A percentile compares a stretch with the other conserved stretches of the same genome.
Conservation (phyloP, 2,113 vertebrate genomes). For the Phyllostomus hastatus region DNA sequence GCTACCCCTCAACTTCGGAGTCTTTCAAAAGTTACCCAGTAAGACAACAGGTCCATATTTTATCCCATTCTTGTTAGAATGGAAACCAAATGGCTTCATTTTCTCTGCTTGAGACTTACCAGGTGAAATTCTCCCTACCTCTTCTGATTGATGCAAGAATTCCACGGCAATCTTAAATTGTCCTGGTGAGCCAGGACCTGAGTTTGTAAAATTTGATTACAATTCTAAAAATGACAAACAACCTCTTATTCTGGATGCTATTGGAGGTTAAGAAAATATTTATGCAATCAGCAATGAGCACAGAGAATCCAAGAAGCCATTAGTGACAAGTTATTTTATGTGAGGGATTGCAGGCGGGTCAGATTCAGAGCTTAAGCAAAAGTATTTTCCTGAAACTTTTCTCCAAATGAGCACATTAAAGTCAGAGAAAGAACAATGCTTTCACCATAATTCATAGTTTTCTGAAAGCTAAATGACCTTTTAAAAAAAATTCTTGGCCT, state of each 20-base stretch:
- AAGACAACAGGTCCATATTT: neutral
- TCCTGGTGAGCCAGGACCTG: neutral
- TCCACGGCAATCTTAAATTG: neutral
- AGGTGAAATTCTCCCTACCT: conserved; percentile 16
- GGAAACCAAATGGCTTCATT: neutral
- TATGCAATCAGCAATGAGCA: conserved; percentile 39
- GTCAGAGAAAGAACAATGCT: conserved; percentile 68
- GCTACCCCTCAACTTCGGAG: neutral
- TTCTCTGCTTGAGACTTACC: neutral
- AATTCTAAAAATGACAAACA: conserved; percentile 58
- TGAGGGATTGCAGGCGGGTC: conserved; percentile 28
- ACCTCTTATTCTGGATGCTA: conserved; percentile 44
- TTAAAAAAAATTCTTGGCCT: conserved; percentile 62
- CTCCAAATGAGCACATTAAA: conserved; percentile 75
- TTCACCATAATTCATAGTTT: conserved; percentile 70
- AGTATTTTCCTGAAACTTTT: conserved; percentile 67
- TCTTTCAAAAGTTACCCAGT: neutral
- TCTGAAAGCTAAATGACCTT: conserved; percentile 73
- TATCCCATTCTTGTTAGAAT: conserved; percentile 10
- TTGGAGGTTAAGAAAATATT: conserved; percentile 60
- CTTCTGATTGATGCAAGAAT: conserved; percentile 33
- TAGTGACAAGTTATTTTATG: conserved; percentile 61
- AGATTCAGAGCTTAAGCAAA: conserved; percentile 56
- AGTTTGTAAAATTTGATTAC: conserved; percentile 55
- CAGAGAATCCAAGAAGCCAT: conserved; percentile 36